These are phyloP conservation scores for Xanthia icteritia DNA, from an alignment of 2,888 invertebrate genomes.

Conservation along the genomic window DNA sequence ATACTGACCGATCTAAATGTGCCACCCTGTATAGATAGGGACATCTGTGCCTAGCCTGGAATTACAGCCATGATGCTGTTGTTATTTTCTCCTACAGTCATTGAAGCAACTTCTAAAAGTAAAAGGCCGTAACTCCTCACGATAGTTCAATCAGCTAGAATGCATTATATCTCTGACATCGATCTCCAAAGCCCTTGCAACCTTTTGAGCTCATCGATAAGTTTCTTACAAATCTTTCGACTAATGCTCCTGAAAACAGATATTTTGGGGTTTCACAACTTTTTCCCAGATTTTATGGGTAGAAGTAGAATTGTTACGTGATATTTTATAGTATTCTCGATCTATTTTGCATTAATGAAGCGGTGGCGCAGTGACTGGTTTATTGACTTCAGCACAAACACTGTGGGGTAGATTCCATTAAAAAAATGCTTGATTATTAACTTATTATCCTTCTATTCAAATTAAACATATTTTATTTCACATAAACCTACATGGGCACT, in stretches of 20 bases:
- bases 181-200: constrained; percentile 24
- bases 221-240: constrained; percentile 33
- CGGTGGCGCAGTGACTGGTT: too few relatives aligned
- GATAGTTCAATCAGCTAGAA: constrained; percentile 38
- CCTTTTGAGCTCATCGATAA: constrained; percentile 32
- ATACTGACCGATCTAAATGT: too few relatives aligned
- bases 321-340: neutral
- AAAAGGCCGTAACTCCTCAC: neutral
- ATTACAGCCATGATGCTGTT: neutral
- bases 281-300: neutral
- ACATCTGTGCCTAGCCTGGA: too few relatives aligned
- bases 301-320: neutral
- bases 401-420: too few relatives aligned
- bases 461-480: too few relatives aligned
- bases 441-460: too few relatives aligned
- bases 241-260: neutral
- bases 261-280: neutral
- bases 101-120: neutral
- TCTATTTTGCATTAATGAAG: neutral
- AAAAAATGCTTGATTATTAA: too few relatives aligned
- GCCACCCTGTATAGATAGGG: too few relatives aligned
- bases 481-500: too few relatives aligned
- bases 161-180: constrained; percentile 35
- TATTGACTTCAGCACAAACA: too few relatives aligned
- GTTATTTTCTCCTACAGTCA: too few relatives aligned